Base-by-base conservation (phyloP, 2,113 vertebrate species). In the Mus spicilegus region DNA sequence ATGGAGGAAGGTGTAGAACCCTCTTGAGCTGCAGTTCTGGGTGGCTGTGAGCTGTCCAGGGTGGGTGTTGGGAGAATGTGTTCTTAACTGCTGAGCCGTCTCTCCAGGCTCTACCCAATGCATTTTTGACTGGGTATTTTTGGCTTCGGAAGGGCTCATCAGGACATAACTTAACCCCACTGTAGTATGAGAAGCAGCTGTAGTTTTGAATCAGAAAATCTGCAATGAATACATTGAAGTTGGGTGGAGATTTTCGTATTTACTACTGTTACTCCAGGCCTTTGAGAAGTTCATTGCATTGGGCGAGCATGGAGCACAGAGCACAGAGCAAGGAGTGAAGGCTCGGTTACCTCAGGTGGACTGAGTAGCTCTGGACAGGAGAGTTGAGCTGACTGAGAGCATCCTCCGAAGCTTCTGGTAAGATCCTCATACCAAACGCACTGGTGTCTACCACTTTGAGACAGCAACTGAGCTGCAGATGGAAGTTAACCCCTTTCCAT, bases 311-410 rank as follows among this genome's bases (percentile, higher is more conserved):
- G 14, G 7, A 58, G 36, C 78, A n/a, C 5, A 5, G 17, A 54
- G 49, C 14, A 12, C 0, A 0, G 36, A 1, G 10, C 58, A 14
- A 4, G 9, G 5, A 56, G 30, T 9, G 22, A 22, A 58, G 56
- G 56, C 16, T 58, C 24, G 58, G n/a, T 7, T 58, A 56, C 54
- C 80, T 82, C 36, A 6, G 36, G 54, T 39, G 54, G 36, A 24
- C 80, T 61, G 36, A 82, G 22, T 22, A 39, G 56, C 56, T 42
- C 80, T 42, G n/a, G n/a, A 39, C 24, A 26, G 80, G n/a, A 26
- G 58, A 58, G 58, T 42, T 63, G 17, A 36, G 9, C 36, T 80
- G 80, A 42, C 56, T 28, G 56, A 7, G 26, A 84, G 26, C 56
- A 84, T n/a, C 8, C 56, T 16, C 5, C 7, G 56, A 61, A 63